Evolutionary conservation across 2,888 invertebrate genomes (phyloP).

Genomic region (Onchidella celtica): DNA sequence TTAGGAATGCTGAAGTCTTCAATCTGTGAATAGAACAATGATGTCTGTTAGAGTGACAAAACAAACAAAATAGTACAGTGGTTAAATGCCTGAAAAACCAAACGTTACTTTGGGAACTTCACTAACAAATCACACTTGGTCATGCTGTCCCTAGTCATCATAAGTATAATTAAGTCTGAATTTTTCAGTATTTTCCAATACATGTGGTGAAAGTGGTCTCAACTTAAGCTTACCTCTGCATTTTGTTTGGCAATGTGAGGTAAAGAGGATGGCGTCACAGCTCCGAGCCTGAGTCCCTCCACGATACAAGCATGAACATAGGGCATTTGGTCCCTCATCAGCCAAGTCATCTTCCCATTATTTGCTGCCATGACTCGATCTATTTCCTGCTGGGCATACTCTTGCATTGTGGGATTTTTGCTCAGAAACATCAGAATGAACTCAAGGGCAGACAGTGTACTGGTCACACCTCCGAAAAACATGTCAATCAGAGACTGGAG

Average conservation of each 20-base stretch:
- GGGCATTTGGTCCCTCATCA: slow-evolving; percentile 49
- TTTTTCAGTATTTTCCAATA: too few species aligned
- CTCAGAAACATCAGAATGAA: slow-evolving; percentile 51
- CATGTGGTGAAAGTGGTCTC: too few species aligned
- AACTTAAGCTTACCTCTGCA: slow-evolving; percentile 46
- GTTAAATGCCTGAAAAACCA: background rate
- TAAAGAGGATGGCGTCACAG: slow-evolving; percentile 53
- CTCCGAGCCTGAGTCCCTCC: slow-evolving; percentile 53
- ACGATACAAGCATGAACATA: slow-evolving; percentile 50
- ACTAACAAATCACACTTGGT: background rate
- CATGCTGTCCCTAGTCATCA: background rate
- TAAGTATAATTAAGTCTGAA: background rate
- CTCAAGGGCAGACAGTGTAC: slow-evolving; percentile 52
- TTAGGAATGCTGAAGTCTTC: slow-evolving; percentile 50
- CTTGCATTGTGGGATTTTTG: slow-evolving; percentile 50
- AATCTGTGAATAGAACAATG: slow-evolving; percentile 43
- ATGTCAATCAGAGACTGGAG: slow-evolving; percentile 55
- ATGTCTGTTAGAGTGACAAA: too few species aligned
- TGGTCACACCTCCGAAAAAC: slow-evolving; percentile 55
- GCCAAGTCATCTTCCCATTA: slow-evolving; percentile 44
- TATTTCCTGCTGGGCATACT: slow-evolving; percentile 49
- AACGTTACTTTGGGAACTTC: background rate
- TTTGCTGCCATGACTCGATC: slow-evolving; percentile 25
- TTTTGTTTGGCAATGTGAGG: slow-evolving; percentile 56
- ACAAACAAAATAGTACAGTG: background rate